Conservation (phyloP, 2,113 vertebrate species). For the Leptobrachium ailaonicum region DNA sequence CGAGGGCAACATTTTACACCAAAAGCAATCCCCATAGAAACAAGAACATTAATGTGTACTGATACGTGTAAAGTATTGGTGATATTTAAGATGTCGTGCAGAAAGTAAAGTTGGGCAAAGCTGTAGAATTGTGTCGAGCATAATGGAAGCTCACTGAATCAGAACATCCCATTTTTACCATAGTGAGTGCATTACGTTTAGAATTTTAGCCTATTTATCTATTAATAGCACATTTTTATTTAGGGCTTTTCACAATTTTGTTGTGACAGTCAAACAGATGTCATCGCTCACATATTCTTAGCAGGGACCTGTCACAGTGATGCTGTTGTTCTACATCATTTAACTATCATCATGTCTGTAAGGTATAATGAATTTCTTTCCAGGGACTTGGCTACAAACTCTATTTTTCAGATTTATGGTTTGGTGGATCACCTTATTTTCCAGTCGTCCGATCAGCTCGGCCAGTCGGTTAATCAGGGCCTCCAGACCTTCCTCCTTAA, state of each 20-base stretch:
- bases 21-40: no score
- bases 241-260: background rate
- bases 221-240: no score
- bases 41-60: no score
- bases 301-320: background rate
- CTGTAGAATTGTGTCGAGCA: no score
- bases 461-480: slow-evolving; percentile 89
- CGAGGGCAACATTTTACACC: no score
- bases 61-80: no score
- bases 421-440: slow-evolving; percentile 82
- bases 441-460: slow-evolving; percentile 88
- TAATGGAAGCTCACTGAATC: no score
- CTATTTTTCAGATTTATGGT: background rate
- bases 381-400: background rate
- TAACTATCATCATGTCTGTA: background rate
- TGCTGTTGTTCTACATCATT: background rate
- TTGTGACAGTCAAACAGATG: background rate
- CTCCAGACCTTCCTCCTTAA: slow-evolving; percentile 87
- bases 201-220: no score
- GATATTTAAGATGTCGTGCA: no score
- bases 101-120: no score
- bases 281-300: background rate
- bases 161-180: no score
- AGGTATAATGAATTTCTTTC: background rate
- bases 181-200: no score